Percentiles rank a stretch among this genome's conserved stretches.
Conservation (phyloP, 2,888 invertebrate genomes). For the Oxystoma pomonae region DNA sequence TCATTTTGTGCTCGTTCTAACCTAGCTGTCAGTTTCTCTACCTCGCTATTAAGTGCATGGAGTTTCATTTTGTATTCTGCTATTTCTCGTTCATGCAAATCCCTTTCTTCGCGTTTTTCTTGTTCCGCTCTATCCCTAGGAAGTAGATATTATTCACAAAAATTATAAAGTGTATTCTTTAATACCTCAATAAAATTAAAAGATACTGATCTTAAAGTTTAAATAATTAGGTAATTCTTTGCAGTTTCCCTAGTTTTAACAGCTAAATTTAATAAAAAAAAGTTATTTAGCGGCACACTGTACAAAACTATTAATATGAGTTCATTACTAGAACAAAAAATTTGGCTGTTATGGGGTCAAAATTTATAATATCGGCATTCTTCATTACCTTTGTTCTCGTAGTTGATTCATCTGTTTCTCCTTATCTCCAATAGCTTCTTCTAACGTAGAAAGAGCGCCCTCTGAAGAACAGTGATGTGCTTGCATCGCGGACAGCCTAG, state of each 20-base stretch:
- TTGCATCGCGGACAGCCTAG: constrained; percentile 87
- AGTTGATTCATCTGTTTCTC: constrained; percentile 96
- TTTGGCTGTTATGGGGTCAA: too few species aligned
- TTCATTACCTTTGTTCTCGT: constrained; percentile 70
- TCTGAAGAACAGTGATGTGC: constrained; percentile 92
- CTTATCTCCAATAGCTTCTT: constrained; percentile 94
- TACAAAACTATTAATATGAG: too few species aligned
- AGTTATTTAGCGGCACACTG: too few species aligned
- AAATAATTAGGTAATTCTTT: too few species aligned
- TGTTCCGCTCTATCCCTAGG: constrained; percentile 86
- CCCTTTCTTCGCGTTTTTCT: constrained; percentile 93
- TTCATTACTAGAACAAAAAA: too few species aligned
- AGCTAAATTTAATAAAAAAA: too few species aligned
- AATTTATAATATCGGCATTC: too few species aligned
- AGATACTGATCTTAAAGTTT: too few species aligned
- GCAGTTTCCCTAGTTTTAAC: too few species aligned
- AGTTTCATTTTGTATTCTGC: constrained; percentile 95
- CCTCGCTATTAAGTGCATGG: constrained; percentile 86
- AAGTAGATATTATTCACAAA: too few species aligned
- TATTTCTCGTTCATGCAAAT: constrained; percentile 86
- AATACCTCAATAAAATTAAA: too few species aligned
- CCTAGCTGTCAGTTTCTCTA: constrained; percentile 81
- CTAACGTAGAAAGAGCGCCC: constrained; percentile 86
- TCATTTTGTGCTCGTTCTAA: constrained; percentile 86
- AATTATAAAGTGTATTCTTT: too few species aligned